Conservation (phyloP, 2,888 invertebrate genomes). For the Microplitis manilae region DNA sequence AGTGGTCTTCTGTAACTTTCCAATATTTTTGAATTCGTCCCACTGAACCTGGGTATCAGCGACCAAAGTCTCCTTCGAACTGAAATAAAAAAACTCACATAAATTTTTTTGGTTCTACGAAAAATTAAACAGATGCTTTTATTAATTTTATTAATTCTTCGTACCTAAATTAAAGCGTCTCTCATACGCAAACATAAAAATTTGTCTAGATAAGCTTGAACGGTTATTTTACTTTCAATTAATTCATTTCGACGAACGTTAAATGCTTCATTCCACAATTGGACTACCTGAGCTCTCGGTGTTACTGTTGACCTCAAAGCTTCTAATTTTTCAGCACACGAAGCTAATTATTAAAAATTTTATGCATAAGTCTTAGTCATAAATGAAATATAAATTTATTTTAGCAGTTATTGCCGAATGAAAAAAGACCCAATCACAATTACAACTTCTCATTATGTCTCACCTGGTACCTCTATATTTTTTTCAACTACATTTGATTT, state of each 20-base stretch:
- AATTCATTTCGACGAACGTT: neutral
- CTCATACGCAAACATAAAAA: neutral
- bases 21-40: no score
- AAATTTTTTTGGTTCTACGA: neutral
- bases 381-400: neutral
- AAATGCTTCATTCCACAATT: neutral
- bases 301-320: neutral
- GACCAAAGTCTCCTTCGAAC: neutral
- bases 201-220: neutral
- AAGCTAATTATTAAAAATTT: neutral
- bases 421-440: neutral
- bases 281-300: neutral
- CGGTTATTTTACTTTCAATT: neutral
- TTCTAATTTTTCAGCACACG: neutral
- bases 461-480: neutral
- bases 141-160: neutral
- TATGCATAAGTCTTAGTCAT: neutral
- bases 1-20: no score
- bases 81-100: neutral
- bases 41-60: no score
- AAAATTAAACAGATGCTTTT: neutral
- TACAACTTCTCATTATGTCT: neutral
- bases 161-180: neutral
- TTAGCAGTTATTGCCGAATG: neutral
- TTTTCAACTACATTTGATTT: neutral